phyloP scores from a whole-genome alignment of 2,888 invertebrate genomes.

The Clusia tigrina region DNA sequence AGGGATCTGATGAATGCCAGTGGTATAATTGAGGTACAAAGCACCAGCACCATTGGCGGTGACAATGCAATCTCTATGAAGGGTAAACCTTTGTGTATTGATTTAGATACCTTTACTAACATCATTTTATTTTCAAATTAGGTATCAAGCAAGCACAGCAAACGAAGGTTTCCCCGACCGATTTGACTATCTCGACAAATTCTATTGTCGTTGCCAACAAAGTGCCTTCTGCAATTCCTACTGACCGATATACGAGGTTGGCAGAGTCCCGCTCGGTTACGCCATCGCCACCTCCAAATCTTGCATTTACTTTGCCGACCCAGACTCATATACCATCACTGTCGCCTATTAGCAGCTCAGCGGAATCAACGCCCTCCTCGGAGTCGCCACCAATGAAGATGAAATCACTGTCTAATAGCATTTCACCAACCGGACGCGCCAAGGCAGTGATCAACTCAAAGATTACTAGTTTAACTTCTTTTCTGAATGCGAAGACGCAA shows the following conservation, averaged over 20 bases:
- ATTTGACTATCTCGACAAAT: conserved; percentile 30
- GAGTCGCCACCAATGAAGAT: conserved; percentile 64
- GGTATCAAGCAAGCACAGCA: conserved; percentile 20
- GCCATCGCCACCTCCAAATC: conserved; percentile 73
- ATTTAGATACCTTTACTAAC: neutral
- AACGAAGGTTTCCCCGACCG: conserved; percentile 26
- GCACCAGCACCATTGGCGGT: conserved; percentile 32
- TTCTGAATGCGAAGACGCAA: conserved; percentile 58
- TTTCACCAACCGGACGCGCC: conserved; percentile 62
- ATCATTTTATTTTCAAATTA: conserved; percentile 1
- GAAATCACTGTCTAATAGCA: conserved; percentile 54
- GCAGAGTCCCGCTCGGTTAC: conserved; percentile 81
- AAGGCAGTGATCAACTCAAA: conserved; percentile 63
- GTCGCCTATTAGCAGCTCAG: conserved; percentile 67
- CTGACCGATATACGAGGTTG: conserved; percentile 73
- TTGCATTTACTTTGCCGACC: conserved; percentile 56
- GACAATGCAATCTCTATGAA: conserved; percentile 54
- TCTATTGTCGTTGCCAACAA: conserved; percentile 38
- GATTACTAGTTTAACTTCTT: conserved; percentile 60
- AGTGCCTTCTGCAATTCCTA: conserved; percentile 47
- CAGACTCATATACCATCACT: conserved; percentile 66
- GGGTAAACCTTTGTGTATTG: conserved; percentile 21
- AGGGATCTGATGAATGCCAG: conserved; percentile 76
- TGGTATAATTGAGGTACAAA: conserved; percentile 68
- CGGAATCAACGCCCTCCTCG: conserved; percentile 68